A percentile compares a stretch with the other conserved stretches of the same genome.
Evolutionary conservation across 2,797 vertebrate species (phyloP).

Genomic region (Poecilia picta): DNA sequence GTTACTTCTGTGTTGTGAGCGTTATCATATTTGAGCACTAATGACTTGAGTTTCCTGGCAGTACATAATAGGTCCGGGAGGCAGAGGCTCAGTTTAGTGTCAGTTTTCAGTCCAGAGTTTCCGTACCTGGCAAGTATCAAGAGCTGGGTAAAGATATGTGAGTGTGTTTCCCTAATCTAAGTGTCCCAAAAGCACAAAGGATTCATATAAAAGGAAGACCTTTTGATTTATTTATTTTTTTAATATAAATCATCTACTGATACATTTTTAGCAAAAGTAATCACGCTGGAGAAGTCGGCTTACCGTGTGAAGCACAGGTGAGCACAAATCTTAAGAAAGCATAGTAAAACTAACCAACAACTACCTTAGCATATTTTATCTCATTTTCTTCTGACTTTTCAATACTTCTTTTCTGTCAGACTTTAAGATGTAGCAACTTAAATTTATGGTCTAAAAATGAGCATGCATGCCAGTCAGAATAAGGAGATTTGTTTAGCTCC

Average conservation of each 20-base stretch:
- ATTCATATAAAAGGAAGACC: not conserved
- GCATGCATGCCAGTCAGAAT: conserved; percentile 37
- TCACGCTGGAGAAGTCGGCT: not conserved
- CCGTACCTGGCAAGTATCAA: conserved; percentile 22
- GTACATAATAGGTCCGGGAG: conserved; percentile 46
- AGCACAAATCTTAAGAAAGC: not conserved
- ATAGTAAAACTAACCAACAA: not conserved
- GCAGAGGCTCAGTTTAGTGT: conserved; percentile 43
- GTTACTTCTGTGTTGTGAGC: conserved; percentile 62
- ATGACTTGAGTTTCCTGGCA: conserved; percentile 52
- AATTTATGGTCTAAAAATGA: not conserved
- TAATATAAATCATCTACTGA: not conserved
- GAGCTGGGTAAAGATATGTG: conserved; percentile 33
- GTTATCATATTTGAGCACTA: conserved; percentile 61
- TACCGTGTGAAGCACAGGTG: not conserved
- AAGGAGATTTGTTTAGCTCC: conserved; percentile 38
- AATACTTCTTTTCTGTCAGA: not conserved
- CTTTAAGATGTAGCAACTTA: not conserved
- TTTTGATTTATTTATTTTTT: not conserved
- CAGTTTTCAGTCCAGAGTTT: conserved; percentile 27
- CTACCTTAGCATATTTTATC: not conserved
- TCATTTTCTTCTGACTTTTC: conserved; percentile 18
- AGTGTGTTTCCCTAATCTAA: conserved; percentile 11
- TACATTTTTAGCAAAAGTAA: not conserved
- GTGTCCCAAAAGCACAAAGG: not conserved